Evolutionary conservation across 2,113 vertebrate genomes (phyloP).

Genomic region (Tachycineta bicolor): DNA sequence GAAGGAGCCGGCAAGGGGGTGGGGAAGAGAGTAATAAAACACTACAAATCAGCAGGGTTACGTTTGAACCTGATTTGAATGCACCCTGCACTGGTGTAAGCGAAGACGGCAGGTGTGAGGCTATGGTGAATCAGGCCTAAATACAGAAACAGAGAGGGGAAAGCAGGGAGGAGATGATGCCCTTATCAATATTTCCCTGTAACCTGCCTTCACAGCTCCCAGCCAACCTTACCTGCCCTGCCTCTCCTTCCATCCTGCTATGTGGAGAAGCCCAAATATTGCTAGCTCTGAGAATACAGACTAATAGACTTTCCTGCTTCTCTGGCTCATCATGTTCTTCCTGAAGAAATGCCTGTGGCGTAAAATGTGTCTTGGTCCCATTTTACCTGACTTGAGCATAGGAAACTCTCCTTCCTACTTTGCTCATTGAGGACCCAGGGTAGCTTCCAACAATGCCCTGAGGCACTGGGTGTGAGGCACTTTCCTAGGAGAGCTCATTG

Average conservation of each 20-base stretch:
- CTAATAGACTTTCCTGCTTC: neutral
- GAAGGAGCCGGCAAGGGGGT: constrained; percentile 23
- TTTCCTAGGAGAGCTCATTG: neutral
- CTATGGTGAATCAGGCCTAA: neutral
- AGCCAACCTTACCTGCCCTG: neutral
- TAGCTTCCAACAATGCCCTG: neutral
- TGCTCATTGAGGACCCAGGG: rapidly evolving
- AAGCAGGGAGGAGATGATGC: neutral
- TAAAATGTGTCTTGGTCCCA: rapidly evolving
- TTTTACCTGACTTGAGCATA: neutral
- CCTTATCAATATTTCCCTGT: neutral
- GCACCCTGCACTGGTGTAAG: neutral
- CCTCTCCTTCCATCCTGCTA: neutral
- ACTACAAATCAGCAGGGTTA: neutral
- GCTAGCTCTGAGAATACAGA: neutral
- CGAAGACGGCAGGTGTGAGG: neutral
- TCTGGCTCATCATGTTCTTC: neutral
- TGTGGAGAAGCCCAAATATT: neutral
- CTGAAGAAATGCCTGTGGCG: neutral
- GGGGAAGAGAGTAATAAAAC: constrained; percentile 23
- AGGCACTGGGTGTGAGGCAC: rapidly evolving
- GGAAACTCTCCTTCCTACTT: neutral
- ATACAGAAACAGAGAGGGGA: neutral
- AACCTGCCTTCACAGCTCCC: neutral
- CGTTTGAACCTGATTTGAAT: neutral